phyloP scores from a whole-genome alignment of 2,888 invertebrate genomes.

The Mylabris sibirica region DNA sequence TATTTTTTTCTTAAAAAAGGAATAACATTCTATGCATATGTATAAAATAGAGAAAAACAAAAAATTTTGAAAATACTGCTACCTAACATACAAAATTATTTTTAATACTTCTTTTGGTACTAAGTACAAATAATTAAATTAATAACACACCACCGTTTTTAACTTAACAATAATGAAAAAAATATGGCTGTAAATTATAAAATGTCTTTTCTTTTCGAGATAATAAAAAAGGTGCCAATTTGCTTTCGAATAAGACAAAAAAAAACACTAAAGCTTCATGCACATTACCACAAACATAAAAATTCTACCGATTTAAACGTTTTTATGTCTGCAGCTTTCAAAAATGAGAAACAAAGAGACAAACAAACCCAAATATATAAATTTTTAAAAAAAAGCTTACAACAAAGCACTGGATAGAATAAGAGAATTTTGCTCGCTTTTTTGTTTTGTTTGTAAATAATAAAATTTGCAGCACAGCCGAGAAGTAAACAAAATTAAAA shows the following conservation, averaged over 20 bases:
- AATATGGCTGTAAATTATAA: constrained; percentile 10
- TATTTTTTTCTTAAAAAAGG: background rate
- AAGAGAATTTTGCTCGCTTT: background rate
- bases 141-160: constrained; percentile 26
- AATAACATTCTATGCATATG: constrained; percentile 2
- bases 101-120: constrained; percentile 29
- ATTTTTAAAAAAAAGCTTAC: constrained; percentile 29
- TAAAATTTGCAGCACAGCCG: constrained; percentile 48
- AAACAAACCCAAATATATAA: constrained; percentile 26
- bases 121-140: constrained; percentile 27
- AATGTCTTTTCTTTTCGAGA: constrained; percentile 15
- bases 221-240: background rate
- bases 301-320: background rate
- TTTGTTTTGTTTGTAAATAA: background rate
- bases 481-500: constrained; percentile 32
- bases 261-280: constrained; percentile 25
- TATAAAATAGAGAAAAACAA: constrained; percentile 19
- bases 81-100: constrained; percentile 8
- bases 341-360: constrained; percentile 20
- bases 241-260: background rate
- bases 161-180: constrained; percentile 2
- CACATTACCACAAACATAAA: constrained; percentile 17
- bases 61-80: constrained; percentile 21
- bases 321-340: constrained; percentile 12
- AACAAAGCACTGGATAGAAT: constrained; percentile 11